Conservation (phyloP, 2,888 invertebrate species). For the Labia minor region DNA sequence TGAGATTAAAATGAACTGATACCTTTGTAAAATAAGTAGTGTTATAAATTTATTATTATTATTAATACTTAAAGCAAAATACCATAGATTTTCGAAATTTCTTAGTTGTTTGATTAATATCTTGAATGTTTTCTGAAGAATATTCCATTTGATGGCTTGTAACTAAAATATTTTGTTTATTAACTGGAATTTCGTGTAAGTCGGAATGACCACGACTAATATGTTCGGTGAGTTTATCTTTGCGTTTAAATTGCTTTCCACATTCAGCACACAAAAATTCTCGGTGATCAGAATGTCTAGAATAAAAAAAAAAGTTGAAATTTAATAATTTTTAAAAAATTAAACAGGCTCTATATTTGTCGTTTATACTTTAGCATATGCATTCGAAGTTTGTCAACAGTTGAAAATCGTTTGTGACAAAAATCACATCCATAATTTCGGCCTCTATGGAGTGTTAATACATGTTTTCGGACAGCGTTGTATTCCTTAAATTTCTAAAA, state of each 20-base stretch:
- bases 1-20: constrained; percentile 22
- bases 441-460: constrained; percentile 59
- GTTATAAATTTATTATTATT: constrained; percentile 17
- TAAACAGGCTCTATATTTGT: no score
- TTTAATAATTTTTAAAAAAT: neutral
- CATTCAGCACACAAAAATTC: constrained; percentile 67
- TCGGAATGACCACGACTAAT: constrained; percentile 54
- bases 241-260: constrained; percentile 65
- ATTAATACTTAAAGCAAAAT: constrained; percentile 20
- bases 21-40: constrained; percentile 29
- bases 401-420: constrained; percentile 58
- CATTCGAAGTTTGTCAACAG: constrained; percentile 58
- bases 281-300: constrained; percentile 47
- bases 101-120: no score
- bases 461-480: constrained; percentile 59
- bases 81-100: neutral
- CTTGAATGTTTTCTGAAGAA: no score
- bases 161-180: no score
- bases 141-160: no score
- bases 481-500: constrained; percentile 52
- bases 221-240: constrained; percentile 63
- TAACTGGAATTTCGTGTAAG: no score
- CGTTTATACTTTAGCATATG: constrained; percentile 49
- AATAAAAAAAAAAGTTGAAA: constrained; percentile 4
- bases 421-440: constrained; percentile 54